Evolutionary conservation across 2,797 vertebrate species (phyloP).

Genomic region (Dicrostonyx torquatus): DNA sequence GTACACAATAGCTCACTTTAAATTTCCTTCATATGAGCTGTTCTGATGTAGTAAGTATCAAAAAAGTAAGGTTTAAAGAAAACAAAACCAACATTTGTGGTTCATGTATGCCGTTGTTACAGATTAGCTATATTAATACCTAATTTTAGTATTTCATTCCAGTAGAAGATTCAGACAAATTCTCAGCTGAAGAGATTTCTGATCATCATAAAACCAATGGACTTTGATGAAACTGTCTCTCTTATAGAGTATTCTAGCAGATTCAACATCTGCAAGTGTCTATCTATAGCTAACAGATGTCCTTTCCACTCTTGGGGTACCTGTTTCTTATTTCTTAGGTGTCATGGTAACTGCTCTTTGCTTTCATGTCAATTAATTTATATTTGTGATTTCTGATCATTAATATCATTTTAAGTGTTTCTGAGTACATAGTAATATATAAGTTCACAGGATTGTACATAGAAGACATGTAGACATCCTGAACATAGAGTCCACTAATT

Average conservation of each 20-base stretch:
- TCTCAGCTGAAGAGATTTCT: neutral
- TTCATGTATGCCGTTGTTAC: neutral
- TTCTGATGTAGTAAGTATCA: accelerated
- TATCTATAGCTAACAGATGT: neutral
- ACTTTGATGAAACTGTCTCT: neutral
- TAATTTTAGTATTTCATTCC: constrained; percentile 1
- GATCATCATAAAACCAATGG: neutral
- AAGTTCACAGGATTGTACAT: neutral
- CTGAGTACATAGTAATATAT: neutral
- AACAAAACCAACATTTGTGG: neutral
- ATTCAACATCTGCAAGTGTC: neutral
- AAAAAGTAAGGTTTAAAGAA: neutral
- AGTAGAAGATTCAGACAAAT: neutral
- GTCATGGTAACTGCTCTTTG: neutral
- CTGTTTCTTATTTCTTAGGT: neutral
- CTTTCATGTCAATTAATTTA: neutral
- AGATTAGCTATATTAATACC: neutral
- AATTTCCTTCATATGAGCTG: neutral
- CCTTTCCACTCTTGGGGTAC: neutral
- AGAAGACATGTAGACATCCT: neutral
- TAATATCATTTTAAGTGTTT: neutral
- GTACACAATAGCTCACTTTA: neutral
- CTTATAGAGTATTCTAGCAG: neutral
- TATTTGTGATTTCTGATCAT: neutral
- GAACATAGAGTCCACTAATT: neutral